Conservation (phyloP, 2,888 invertebrate genomes). For the Drosophila mettleri region DNA sequence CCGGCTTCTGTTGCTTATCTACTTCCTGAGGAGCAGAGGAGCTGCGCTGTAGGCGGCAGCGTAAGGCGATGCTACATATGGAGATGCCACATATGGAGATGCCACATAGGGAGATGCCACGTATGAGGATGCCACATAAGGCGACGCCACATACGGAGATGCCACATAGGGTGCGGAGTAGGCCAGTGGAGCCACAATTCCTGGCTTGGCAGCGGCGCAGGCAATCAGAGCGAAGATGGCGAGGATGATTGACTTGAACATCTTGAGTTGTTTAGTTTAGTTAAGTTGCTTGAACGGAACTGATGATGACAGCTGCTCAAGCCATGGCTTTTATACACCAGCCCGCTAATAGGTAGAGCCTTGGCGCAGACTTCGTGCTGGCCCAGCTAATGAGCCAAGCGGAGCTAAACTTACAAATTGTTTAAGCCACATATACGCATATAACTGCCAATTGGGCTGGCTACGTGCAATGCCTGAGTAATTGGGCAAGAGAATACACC, state of each 20-base stretch:
- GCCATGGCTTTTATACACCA: slow-evolving; percentile 43
- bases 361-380: slow-evolving; percentile 38
- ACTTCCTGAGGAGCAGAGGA: slow-evolving; percentile 68
- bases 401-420: slow-evolving; percentile 14
- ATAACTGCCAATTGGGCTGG: slow-evolving; percentile 19
- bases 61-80: slow-evolving; percentile 67
- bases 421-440: slow-evolving; percentile 20
- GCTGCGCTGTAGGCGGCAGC: slow-evolving; percentile 64
- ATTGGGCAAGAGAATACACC: slow-evolving; percentile 47
- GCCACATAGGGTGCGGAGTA: slow-evolving; percentile 85
- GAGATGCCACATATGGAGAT: slow-evolving; percentile 62
- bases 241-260: slow-evolving; percentile 76
- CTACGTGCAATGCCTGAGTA: slow-evolving; percentile 29
- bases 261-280: slow-evolving; percentile 48
- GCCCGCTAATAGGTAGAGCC: slow-evolving; percentile 26
- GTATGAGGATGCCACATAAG: slow-evolving; percentile 82
- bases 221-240: slow-evolving; percentile 77
- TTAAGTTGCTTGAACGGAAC: slow-evolving; percentile 57
- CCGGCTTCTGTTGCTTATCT: slow-evolving; percentile 33
- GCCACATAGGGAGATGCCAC: slow-evolving; percentile 78
- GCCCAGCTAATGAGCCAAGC: slow-evolving; percentile 32
- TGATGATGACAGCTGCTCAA: slow-evolving; percentile 42
- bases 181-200: slow-evolving; percentile 79
- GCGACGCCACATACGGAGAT: slow-evolving; percentile 77
- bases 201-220: slow-evolving; percentile 81